Base-by-base conservation (phyloP, 1,140 invertebrate genomes). In the Pogonomyrmex californicus region DNA sequence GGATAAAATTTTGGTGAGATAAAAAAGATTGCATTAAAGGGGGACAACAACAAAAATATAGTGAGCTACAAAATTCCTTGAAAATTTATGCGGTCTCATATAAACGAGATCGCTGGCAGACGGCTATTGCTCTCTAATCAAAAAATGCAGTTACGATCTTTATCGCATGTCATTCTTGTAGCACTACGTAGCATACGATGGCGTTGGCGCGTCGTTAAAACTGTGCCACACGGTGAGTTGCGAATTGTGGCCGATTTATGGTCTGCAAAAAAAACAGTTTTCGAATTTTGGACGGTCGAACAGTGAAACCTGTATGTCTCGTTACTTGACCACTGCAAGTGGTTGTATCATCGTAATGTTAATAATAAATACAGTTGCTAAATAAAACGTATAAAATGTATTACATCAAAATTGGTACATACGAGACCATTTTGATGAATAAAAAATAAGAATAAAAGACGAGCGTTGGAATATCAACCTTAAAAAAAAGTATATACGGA, bases 91-190 rank as follows among this genome's bases (percentile, higher is more conserved):
- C 51, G 30, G 30, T 60, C 38, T 73, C 79, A 47, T 73, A 73
- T 60, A 36, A 82, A 60, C 51, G 17, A 68, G 79, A 82, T 82
- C 49, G 51, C 12, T 71, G 51, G 66, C 78, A 71, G 65, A 58
- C 38, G 79, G 79, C 66, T 82, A 82, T 82, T 82, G 79, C 66
- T 12, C 38, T 82, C 66, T 82, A 82, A 82, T 82, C 66, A 82
- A 82, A 82, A 82, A 82, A 47, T 82, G 79, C 79, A 82, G 79
- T 82, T 82, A 82, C 30, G 66, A 82, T 82, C 66, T 82, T 82
- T 82, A 82, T 82, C 79, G 51, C 54, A 66, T 82, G 66, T 73
- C 66, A 82, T 82, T 82, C 51, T 82, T 36, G 23, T 44, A 73
- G 30, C 30, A 71, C 23, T 68, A 65, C 12, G 30, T 47, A n/a